Base-by-base conservation (phyloP, 2,113 vertebrate genomes). In the Maccullochella peelii region DNA sequence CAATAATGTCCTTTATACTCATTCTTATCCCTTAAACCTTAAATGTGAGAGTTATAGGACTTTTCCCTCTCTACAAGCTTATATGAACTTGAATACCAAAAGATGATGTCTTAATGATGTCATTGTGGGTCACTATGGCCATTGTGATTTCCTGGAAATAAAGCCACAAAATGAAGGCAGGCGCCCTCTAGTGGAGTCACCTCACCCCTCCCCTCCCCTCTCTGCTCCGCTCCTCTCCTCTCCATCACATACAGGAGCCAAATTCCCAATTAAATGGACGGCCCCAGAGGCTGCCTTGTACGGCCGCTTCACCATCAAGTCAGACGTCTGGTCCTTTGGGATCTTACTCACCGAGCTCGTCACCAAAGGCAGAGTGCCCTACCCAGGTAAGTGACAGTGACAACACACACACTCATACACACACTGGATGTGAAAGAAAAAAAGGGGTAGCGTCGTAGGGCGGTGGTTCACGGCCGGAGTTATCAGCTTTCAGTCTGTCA, bases 221-320 rank as follows among this genome's bases (percentile, higher is more conserved):
- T 61, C 14, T 47, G 3, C 36, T 9, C 14, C 18, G 20, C 49
- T 20, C 49, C 49, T 55, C 36, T 71, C 30, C 54, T 57, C 44
- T 49, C 40, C 8, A 1, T 55, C 30, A 6, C 61, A 8, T 89
- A 23, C 88, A 99, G 98, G 98, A 92, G 98, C 98, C 88, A 99
- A 98, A 90, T 99, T 99, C 90, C 98, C 98, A 57, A 99, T 99
- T 91, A 99, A 99, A 87, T 99, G 98, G 98, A 99, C 98, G 0
- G 97, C 98, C 57, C 97, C 98, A 0, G 98, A 99, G 82, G 98
- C 98, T 59, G 98, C 98, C 0, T 88, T 99, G 63, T 99, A 98
- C 38, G 98, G 97, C 55, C 96, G 97, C 84, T 99, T 99, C 94
- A 99, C 97, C 88, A 99, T 99, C 93, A 99, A 99, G 92, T 99